Evolutionary conservation across 1,140 invertebrate genomes (phyloP), one percentile per base, ranked within the genome.

Genomic region (Spodoptera frugiperda): DNA sequence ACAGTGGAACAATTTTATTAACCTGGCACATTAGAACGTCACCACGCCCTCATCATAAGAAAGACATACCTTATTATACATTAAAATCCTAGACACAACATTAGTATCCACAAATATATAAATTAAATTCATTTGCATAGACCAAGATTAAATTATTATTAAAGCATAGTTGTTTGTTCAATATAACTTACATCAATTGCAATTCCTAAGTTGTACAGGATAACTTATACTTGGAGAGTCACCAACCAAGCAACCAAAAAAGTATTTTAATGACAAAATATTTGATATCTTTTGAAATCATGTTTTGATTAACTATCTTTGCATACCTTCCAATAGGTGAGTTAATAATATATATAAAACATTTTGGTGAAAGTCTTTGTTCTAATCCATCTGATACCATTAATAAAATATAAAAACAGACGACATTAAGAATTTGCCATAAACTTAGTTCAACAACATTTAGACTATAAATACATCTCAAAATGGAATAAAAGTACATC

Each of bases 121-220:
- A 30, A 67, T 49, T 67, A 6, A 63, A 25, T 46, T 65, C 61
- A 65, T 67, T 21, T 25, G 19, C 14, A 9, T 14, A 51, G 51
- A 67, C n/a, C 1, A 46, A 21, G 33, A 46, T 17, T 15, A 65
- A 53, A 39, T 39, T 10, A 39, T 53, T 51, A 21, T 71, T 71
- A 71, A 71, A 71, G 68, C 68, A 54, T 68, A 57, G 53, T 71
- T 71, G 68, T 55, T 71, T 33, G 53, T 12, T 71, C 39, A 55
- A 55, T 44, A 55, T 48, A 57, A 55, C 46, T 25, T 68, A 53
- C 39, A 53, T 10, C 68, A 44, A 71, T 21, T 8, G 30, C 51
- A 71, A 44, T 55, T 55, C 30, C 33, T 71, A 55, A 14, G 33
- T 71, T 71, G 33, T 39, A 67, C 46, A 14, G 9, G 2, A n/a